Percentiles rank a stretch among this genome's conserved stretches.
These are phyloP conservation scores for Poeciliopsis turneri DNA, from an alignment of 2,797 vertebrate genomes.

Conservation along the genomic window DNA sequence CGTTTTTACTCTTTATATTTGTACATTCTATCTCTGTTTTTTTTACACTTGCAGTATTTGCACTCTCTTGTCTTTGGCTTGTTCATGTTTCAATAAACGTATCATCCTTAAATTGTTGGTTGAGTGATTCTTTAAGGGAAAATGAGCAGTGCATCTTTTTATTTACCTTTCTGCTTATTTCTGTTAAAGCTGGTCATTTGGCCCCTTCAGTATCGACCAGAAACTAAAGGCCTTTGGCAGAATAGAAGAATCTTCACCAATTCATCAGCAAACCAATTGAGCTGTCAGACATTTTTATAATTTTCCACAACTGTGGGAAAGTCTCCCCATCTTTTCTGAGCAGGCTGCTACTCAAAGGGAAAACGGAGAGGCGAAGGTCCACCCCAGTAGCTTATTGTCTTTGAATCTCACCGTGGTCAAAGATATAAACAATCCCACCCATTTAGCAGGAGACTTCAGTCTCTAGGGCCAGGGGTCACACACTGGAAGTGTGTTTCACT, in stretches of 20 bases:
- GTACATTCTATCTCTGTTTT: slow-evolving; percentile 22
- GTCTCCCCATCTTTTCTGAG: not conserved
- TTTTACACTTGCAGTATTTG: slow-evolving; percentile 46
- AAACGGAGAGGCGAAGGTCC: not conserved
- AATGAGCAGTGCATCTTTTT: not conserved
- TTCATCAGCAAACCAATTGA: not conserved
- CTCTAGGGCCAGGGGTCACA: not conserved
- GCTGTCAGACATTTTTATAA: not conserved
- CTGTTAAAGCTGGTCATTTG: not conserved
- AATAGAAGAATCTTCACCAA: not conserved
- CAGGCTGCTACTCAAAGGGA: not conserved
- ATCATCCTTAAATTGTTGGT: not conserved
- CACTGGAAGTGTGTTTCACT: not conserved
- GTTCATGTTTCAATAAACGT: slow-evolving; percentile 36
- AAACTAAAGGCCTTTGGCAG: not conserved
- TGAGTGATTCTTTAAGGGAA: not conserved
- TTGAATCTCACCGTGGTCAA: not conserved
- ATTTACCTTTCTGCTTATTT: not conserved
- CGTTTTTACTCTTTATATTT: slow-evolving; percentile 9
- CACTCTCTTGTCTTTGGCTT: slow-evolving; percentile 31
- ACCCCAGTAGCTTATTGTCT: not conserved
- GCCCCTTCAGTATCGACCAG: not conserved
- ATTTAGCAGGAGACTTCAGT: not conserved
- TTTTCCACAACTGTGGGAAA: not conserved
- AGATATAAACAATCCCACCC: not conserved